Percentiles rank a stretch among this genome's conserved stretches.
Evolutionary conservation across 23 tunicate species (phyloP).

Genomic region (Trididemnum clinides): DNA sequence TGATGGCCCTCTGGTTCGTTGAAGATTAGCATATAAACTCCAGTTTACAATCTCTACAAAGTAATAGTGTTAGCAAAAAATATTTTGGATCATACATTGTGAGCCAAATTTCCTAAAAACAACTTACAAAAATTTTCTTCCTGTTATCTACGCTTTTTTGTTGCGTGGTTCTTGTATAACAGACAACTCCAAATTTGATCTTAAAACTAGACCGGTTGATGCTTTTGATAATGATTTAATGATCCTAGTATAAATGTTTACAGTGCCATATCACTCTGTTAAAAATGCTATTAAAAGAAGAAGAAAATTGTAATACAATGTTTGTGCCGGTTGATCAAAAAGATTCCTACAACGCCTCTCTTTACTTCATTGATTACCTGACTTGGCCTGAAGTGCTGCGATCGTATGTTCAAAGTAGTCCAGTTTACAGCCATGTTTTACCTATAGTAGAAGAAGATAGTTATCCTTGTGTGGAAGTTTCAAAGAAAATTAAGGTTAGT

Average conservation of each 20-base stretch:
- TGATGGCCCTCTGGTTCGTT: not conserved
- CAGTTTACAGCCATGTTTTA: conserved; percentile 33
- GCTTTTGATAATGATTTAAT: too few species aligned
- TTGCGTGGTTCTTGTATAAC: too few species aligned
- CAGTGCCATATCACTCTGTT: conserved; percentile 73
- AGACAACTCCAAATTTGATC: too few species aligned
- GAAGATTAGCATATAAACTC: too few species aligned
- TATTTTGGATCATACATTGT: too few species aligned
- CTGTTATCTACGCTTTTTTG: too few species aligned
- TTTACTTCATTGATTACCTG: conserved; percentile 69
- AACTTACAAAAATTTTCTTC: too few species aligned
- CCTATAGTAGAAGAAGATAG: conserved; percentile 45
- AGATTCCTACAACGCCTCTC: conserved; percentile 51
- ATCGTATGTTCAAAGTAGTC: conserved; percentile 61
- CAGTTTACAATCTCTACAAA: too few species aligned
- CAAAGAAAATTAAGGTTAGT: conserved; percentile 66
- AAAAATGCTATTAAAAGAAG: conserved; percentile 73
- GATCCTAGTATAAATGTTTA: not conserved
- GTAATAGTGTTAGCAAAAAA: too few species aligned
- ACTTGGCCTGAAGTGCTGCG: conserved; percentile 88
- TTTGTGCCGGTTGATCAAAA: conserved; percentile 89
- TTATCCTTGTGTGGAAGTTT: conserved; percentile 68
- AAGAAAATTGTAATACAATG: conserved; percentile 37
- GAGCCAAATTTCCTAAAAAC: too few species aligned
- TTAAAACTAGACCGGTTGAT: too few species aligned